Base-by-base conservation (phyloP, 2,888 invertebrate species). In the Caradrina clavipalpis region DNA sequence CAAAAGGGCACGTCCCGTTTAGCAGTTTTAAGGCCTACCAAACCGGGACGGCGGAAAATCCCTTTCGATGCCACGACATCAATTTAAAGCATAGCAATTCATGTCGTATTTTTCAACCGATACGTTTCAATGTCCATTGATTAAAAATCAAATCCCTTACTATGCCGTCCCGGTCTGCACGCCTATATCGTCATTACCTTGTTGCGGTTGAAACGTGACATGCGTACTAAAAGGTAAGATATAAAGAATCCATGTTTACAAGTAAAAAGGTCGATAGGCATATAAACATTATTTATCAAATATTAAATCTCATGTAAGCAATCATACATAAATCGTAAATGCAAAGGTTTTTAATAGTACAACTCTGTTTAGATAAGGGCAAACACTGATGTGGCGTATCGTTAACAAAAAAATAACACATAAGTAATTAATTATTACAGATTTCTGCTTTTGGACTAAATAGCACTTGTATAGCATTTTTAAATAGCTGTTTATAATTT, bases 321-420 rank as follows among this genome's bases (percentile, higher is more conserved):
- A 45, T 17, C 17, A 17, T 69, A 72, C 17, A 17, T 69, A 72
- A 81, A 71, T 17, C 42, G 42, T 69, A 72, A 81, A 71, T 69
- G 68, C 68, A 59, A 45, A 31, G 22, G 42, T 71, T 63, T 57
- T 11, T 78, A 72, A 81, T 81, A 22, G 50, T 54, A 59, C 50
- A 57, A 45, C 11, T 49, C 50, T 57, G 47, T 55, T 64, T 13
- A 42, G 57, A 58, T 58, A 76, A 75, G 15, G 21, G 13, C n/a
- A 4, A 65, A 49, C 21, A 50, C 13, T 11, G 42, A 61, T 71
- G n/a, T 17, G 21, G 31, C 31, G 15, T 31, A 11, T n/a, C 13
- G 45, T 61, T 42, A 39, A 39, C 8, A 39, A 15, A 57, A 39
- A 50, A 50, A 7, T 0, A 11, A 6, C 2, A 31, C 5, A 31